Percentiles rank a stretch among this genome's conserved stretches.
Conservation (phyloP, 2,888 invertebrate genomes). For the Pterostichus niger region DNA sequence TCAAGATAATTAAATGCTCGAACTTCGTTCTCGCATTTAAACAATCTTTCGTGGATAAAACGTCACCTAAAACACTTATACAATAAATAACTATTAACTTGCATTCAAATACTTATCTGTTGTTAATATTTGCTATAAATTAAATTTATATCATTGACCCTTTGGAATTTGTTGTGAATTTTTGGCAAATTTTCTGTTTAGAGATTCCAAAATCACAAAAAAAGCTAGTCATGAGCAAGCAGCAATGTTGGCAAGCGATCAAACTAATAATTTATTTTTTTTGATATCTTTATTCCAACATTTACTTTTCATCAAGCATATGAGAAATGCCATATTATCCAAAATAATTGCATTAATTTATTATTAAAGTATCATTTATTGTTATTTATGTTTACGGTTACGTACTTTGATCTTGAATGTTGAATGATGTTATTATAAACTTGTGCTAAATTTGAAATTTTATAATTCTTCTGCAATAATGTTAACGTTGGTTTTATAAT, state of each 20-base stretch:
- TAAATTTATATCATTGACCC: conserved; percentile 31
- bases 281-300: neutral
- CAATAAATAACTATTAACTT: too few relatives aligned
- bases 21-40: too few relatives aligned
- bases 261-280: neutral
- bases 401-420: neutral
- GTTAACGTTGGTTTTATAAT: too few relatives aligned
- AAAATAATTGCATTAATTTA: too few relatives aligned
- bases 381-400: neutral
- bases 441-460: too few relatives aligned
- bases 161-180: neutral
- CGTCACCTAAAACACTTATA: too few relatives aligned
- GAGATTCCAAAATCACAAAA: conserved; percentile 22
- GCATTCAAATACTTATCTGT: neutral
- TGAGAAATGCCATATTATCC: neutral
- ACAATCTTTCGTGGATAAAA: too few relatives aligned
- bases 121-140: neutral
- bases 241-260: neutral
- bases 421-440: neutral
- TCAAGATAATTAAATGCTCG: too few relatives aligned
- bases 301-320: too few relatives aligned
- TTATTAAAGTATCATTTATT: too few relatives aligned
- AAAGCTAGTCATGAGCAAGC: neutral
- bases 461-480: too few relatives aligned
- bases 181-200: conserved; percentile 42